Evolutionary conservation across 30 jellyfish, hydroid and myxozoan genomes (phyloP), one percentile per base, ranked within the genome.

Genomic region (Calvadosia cruxmelitensis): DNA sequence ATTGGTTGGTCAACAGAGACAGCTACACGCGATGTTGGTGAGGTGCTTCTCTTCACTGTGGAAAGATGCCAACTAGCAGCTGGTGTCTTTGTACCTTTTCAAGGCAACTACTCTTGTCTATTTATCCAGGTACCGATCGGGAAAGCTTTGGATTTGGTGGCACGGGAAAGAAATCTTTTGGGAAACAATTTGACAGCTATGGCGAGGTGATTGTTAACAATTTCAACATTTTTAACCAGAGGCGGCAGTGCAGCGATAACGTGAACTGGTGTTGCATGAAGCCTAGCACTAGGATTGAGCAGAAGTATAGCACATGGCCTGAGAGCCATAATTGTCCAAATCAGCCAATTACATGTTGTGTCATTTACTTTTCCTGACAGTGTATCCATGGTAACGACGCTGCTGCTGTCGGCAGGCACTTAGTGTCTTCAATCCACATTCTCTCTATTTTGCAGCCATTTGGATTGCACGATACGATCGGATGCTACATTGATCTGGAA

Each of bases 81-180:
- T 42, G 15, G 20, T 42, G 57, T 42, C 20, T 42, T n/a, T n/a
- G n/a, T n/a, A n/a, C 20, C 15, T 42, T 42, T 42, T 10, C 57
- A 5, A 5, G 20, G 20, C 57, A 42, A 5, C 34, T 70, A 13
- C 25, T 35, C 33, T 68, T 68, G 48, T 30, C 3, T 64, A 10
- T 63, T 7, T 33, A 20, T 3, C n/a, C 49, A 92, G 99, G 99
- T n/a, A 72, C 82, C 51, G 99, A 92, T 49, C 51, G 49, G 26
- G 95, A 83, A 51, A 92, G 99, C 62, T 92, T 83, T 84, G 99
- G 99, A 3, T 92, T 92, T 76, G 99, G 99, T 12, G 96, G 99
- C 12, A 92, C 99, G 0, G 99, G 99, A 33, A 84, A 92, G 53
- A 84, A 84, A 63, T 92, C 99, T 2, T 32, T 29, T 29, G 25